Evolutionary conservation across 2,797 vertebrate genomes (phyloP), one percentile per base, ranked within the genome.

Genomic region (Trachops cirrhosus): DNA sequence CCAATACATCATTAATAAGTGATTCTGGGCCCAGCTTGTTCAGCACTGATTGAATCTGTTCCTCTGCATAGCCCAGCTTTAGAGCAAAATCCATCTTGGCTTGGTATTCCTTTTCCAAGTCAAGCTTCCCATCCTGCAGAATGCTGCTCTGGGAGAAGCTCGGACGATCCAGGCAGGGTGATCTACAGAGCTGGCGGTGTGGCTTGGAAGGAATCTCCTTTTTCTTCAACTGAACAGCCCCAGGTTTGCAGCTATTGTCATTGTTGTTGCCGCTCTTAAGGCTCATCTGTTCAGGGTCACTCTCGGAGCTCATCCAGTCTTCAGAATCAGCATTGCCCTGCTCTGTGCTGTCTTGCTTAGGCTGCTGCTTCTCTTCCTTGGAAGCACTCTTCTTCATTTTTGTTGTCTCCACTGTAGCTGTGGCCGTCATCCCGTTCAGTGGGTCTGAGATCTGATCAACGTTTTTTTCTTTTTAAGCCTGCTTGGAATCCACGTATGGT

Each of bases 41-140:
- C 96, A 99, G 98, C 94, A 99, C 99, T 8, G 99, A 98, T 98
- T 99, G 99, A 97, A 99, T 99, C 98, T 99, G 99, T 95, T 99
- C 99, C 86, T 99, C 99, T 0, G 99, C 99, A 94, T 99, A 99
- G 21, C 99, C 99, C 97, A 99, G 98, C 98, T 99, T 99, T 98
- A 99, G 98, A 92, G 99, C 99, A 98, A 99, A 99, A 88, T 99
- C 99, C 98, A 99, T 99, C 98, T 99, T 99, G 57, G 99, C 99
- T 98, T 99, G 99, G 97, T 99, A 99, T 97, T 99, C 99, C 93
- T 99, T 99, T 94, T 99, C 99, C 73, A 99, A 96, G 97, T 99
- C 99, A 21, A 98, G 84, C 34, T 99, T 99, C 86, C 98, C 95
- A 93, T 99, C 98, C 92, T 98, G 98, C 21, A 99, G 98, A 94